Percentiles rank a stretch among this genome's conserved stretches.
phyloP scores from a whole-genome alignment of 1,140 invertebrate species.

The Cyphomyrmex costatus region DNA sequence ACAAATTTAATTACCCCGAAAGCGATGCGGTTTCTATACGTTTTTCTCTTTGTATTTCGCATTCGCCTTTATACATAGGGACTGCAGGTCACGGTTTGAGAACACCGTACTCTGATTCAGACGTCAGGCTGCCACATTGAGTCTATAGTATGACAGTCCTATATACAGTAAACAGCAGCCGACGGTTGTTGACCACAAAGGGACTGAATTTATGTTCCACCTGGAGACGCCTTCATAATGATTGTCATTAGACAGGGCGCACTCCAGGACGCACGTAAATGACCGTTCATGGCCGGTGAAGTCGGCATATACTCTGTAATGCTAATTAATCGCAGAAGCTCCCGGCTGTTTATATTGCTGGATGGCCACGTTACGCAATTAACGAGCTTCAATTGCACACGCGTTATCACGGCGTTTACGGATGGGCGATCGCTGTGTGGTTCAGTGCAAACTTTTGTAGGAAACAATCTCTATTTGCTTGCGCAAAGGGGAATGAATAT shows the following conservation, averaged over 20 bases:
- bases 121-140: neutral
- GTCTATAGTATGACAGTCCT: neutral
- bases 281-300: constrained; percentile 50
- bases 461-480: constrained; percentile 5
- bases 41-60: neutral
- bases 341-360: constrained; percentile 19
- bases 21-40: neutral
- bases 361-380: constrained; percentile 46
- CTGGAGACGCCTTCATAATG: constrained; percentile 52
- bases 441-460: neutral
- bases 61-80: neutral
- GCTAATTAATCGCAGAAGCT: constrained; percentile 67
- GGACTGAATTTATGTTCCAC: constrained; percentile 48
- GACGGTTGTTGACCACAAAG: constrained; percentile 33
- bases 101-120: constrained; percentile 4
- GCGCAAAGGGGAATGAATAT: constrained; percentile 3
- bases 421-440: neutral
- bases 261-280: constrained; percentile 74
- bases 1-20: constrained; percentile 4
- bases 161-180: constrained; percentile 11
- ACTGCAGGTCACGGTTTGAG: neutral
- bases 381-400: constrained; percentile 23
- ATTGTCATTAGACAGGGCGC: constrained; percentile 81
- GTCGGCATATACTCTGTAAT: constrained; percentile 64
- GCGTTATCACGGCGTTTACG: neutral